These are phyloP conservation scores for Euphonia xanthogaster DNA, from an alignment of 2,797 vertebrate genomes.

Conservation along the genomic window DNA sequence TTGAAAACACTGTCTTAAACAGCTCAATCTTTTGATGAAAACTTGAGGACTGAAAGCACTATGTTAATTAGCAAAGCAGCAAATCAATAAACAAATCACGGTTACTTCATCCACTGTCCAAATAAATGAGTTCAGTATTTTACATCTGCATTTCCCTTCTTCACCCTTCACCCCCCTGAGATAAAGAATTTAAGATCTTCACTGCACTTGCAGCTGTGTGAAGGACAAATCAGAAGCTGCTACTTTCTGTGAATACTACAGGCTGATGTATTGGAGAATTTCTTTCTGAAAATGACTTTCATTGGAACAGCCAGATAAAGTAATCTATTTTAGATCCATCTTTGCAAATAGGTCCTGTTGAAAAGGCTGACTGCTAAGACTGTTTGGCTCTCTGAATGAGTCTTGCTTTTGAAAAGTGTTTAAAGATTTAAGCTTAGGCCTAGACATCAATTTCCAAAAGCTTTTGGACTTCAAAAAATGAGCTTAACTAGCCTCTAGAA, in stretches of 20 bases:
- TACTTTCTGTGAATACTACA: not conserved
- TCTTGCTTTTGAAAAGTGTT: constrained; percentile 41
- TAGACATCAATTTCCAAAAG: constrained; percentile 38
- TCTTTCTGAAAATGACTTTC: not conserved
- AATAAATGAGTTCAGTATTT: constrained; percentile 17
- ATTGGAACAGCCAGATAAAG: not conserved
- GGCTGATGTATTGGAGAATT: not conserved
- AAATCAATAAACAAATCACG: not conserved
- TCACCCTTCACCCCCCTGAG: not conserved
- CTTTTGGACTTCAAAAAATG: constrained; percentile 47
- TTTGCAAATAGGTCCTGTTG: constrained; percentile 21
- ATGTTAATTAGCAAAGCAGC: constrained; percentile 25
- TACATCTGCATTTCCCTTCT: not conserved
- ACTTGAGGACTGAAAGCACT: not conserved
- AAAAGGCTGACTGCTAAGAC: constrained; percentile 5
- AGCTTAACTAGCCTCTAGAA: constrained; percentile 45
- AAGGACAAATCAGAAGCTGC: constrained; percentile 13
- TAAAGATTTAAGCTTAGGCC: constrained; percentile 55
- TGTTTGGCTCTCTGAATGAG: constrained; percentile 7
- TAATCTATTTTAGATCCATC: constrained; percentile 32
- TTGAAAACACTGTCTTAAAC: not conserved
- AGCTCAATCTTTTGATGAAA: constrained; percentile 10
- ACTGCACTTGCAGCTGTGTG: not conserved
- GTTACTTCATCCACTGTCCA: constrained; percentile 2
- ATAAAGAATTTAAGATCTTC: not conserved